Evolutionary conservation across 2,888 invertebrate genomes (phyloP).

Genomic region (Exephanes ischioxanthus): DNA sequence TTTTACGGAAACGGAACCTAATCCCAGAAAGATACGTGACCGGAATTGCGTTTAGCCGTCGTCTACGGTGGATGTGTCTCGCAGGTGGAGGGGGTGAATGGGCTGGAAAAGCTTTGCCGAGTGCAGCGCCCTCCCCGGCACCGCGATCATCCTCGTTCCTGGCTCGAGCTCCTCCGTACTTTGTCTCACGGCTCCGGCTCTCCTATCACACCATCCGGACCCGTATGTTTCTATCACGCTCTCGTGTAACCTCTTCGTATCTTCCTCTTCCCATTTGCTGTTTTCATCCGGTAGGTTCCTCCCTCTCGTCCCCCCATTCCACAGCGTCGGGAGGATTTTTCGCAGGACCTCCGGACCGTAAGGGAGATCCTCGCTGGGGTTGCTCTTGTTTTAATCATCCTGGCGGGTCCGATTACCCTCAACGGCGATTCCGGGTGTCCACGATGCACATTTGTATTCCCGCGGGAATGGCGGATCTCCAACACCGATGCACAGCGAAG

Average conservation of each 20-base stretch:
- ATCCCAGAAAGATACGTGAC: slow-evolving; percentile 82
- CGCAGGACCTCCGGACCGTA: not conserved
- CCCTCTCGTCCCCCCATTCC: slow-evolving; percentile 14
- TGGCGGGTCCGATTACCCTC: slow-evolving; percentile 48
- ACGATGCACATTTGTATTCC: slow-evolving; percentile 51
- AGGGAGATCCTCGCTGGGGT: not conserved
- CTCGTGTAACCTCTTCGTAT: slow-evolving; percentile 6
- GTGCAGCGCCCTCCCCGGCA: slow-evolving; percentile 16
- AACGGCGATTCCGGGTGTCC: slow-evolving; percentile 12
- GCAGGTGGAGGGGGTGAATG: slow-evolving; percentile 44
- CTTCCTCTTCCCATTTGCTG: slow-evolving; percentile 26
- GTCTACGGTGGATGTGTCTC: slow-evolving; percentile 18
- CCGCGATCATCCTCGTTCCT: slow-evolving; percentile 7
- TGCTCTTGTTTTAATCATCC: slow-evolving; percentile 53
- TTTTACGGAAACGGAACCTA: slow-evolving; percentile 81
- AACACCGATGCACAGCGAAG: slow-evolving; percentile 24
- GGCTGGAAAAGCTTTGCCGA: slow-evolving; percentile 50
- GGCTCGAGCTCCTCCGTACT: not conserved
- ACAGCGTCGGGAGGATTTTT: not conserved
- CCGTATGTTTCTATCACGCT: slow-evolving; percentile 21
- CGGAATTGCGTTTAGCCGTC: slow-evolving; percentile 76
- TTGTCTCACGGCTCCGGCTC: not conserved
- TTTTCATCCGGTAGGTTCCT: slow-evolving; percentile 18
- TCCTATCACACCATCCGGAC: not conserved
- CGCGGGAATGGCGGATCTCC: slow-evolving; percentile 36